Evolutionary conservation across 37 sponge, comb jelly and placozoan species (phyloP), one percentile per base, ranked within the genome.

Genomic region (Oopsacas minuta): DNA sequence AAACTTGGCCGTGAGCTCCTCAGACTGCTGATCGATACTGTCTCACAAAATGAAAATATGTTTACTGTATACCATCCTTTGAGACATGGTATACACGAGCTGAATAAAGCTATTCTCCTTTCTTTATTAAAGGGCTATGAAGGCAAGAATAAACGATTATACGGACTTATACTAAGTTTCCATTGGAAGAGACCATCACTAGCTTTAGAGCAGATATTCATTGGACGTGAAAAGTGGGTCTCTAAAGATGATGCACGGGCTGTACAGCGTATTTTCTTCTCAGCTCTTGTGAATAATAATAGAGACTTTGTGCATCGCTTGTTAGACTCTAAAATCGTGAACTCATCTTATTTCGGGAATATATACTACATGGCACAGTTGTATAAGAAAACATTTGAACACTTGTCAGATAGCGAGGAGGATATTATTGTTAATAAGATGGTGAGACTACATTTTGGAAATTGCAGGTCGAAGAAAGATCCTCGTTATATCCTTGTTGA

Each of bases 111-210:
- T 3, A 61, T 61, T 12, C 75, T 61, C 7, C 75, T 61, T n/a
- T 25, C 75, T 32, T 34, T 61, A 10, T n/a, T 61, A 34, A 61
- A 61, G 28, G 75, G 75, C 1, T 61, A 61, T 12, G 28, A 10
- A 10, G 75, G 75, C 30, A n/a, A 61, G 22, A 61, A 61, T n/a
- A 61, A 61, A 61, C 75, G 75, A 25, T n/a, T 61, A 5, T 61
- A 61, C 22, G 75, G 75, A 10, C 28, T 61, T 25, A 61, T 61
- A 32, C 22, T 61, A 12, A 61, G 75, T 61, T 61, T 61, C 28
- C 75, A n/a, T 34, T 61, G 75, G 75, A 61, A 61, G 30, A 61
- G 75, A 61, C 75, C 75, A 3, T 61, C 75, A n/a, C 75, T 61
- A 20, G 75, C 75, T 20, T 61, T 61, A 34, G 75, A 61, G 75